phyloP scores from a whole-genome alignment of 2,888 invertebrate species.

The Flabesymbios commensalis region DNA sequence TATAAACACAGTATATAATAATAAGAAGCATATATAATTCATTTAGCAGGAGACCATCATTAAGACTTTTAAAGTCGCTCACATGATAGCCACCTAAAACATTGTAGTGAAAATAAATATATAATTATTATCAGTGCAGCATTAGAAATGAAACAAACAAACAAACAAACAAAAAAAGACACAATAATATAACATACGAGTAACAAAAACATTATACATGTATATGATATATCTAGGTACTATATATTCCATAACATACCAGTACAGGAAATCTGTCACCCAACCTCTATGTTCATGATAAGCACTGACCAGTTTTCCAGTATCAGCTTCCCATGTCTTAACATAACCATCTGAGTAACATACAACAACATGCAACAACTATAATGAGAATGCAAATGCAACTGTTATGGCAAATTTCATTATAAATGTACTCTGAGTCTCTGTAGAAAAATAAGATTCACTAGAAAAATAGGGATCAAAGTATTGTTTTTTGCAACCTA shows the following conservation, averaged over 20 bases:
- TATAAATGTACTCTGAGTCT: neutral
- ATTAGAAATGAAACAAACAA: too few species aligned
- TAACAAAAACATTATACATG: neutral
- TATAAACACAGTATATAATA: too few species aligned
- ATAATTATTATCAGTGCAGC: too few species aligned
- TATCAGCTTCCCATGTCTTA: constrained; percentile 57
- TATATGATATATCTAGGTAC: neutral
- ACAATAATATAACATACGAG: too few species aligned
- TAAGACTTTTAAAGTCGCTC: too few species aligned
- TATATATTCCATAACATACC: constrained; percentile 41
- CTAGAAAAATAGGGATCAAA: neutral
- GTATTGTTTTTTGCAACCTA: too few species aligned
- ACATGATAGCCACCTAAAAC: too few species aligned
- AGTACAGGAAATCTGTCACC: constrained; percentile 60
- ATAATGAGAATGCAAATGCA: neutral
- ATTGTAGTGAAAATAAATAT: too few species aligned
- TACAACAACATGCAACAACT: too few species aligned
- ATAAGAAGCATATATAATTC: too few species aligned
- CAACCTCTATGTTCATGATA: constrained; percentile 57
- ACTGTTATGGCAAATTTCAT: neutral
- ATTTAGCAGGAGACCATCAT: too few species aligned
- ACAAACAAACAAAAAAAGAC: too few species aligned
- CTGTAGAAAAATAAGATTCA: neutral
- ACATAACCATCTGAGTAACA: constrained; percentile 56
- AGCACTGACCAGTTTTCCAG: constrained; percentile 47